Evolutionary conservation across 2,888 invertebrate species (phyloP).

Genomic region (Ommatoiulus sabulosus): DNA sequence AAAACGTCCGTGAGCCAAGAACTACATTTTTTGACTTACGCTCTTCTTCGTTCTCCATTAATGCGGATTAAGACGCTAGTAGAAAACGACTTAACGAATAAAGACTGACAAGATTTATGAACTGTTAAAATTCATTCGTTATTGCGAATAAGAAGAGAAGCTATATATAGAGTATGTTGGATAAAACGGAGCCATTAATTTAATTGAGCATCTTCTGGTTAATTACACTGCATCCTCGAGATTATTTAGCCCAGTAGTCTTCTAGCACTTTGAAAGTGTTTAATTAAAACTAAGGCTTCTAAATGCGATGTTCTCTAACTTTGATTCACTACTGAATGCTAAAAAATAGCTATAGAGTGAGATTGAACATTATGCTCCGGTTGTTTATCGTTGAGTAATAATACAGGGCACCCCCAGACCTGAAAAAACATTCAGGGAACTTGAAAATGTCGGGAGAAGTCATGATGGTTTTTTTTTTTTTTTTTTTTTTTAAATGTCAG

Average conservation of each 20-base stretch:
- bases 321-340: not conserved
- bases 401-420: no score
- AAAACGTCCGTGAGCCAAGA: not conserved
- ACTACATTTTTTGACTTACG: not conserved
- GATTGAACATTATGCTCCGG: not conserved
- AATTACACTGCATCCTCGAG: not conserved
- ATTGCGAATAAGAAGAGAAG: not conserved
- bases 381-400: not conserved
- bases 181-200: not conserved
- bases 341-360: no score
- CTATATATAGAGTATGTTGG: not conserved
- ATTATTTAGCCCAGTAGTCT: not conserved
- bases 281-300: slow-evolving; percentile 2
- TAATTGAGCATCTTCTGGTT: slow-evolving; percentile 32
- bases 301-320: slow-evolving; percentile 10
- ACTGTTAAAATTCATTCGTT: not conserved
- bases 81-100: not conserved
- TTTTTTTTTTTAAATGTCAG: no score
- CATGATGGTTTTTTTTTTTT: no score
- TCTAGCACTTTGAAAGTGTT: not conserved
- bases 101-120: slow-evolving; percentile 7
- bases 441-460: no score
- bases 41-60: not conserved
- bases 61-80: slow-evolving; percentile 17
- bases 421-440: no score